phyloP scores from a whole-genome alignment of 2,113 vertebrate species.

The Antigone vipio region DNA sequence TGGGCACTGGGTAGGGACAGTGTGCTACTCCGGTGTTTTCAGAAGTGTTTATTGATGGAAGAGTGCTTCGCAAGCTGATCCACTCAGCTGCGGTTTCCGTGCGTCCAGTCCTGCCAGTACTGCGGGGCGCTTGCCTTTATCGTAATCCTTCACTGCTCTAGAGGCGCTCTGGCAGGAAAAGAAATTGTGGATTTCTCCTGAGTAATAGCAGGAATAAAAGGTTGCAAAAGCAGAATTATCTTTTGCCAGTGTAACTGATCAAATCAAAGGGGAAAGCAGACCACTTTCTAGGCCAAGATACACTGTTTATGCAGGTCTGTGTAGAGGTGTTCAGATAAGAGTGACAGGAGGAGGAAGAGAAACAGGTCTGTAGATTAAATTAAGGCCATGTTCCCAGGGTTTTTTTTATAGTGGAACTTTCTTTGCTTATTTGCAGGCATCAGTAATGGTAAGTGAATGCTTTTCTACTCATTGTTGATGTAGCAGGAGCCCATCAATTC shows the following conservation, averaged over 20 bases:
- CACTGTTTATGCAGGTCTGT: neutral
- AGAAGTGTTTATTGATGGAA: accelerated
- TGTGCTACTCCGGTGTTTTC: accelerated
- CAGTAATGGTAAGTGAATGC: neutral
- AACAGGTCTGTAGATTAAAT: neutral
- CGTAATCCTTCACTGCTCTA: neutral
- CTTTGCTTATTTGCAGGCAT: neutral
- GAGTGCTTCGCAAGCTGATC: accelerated
- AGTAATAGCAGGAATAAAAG: neutral
- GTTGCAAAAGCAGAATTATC: neutral
- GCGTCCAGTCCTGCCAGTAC: neutral
- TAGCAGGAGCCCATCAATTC: neutral
- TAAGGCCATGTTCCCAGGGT: neutral
- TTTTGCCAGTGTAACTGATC: neutral
- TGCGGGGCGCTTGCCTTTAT: accelerated
- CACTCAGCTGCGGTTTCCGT: accelerated
- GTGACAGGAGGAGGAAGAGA: neutral
- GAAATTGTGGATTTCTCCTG: neutral
- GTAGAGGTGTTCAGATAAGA: neutral
- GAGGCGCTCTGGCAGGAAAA: neutral
- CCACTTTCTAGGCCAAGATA: neutral
- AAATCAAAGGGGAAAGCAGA: neutral
- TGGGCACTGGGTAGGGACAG: neutral
- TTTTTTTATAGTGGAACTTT: neutral
- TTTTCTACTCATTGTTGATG: neutral